Base-by-base conservation (phyloP, 37 sponge, comb jelly and placozoan genomes). In the Agelas oroides region DNA sequence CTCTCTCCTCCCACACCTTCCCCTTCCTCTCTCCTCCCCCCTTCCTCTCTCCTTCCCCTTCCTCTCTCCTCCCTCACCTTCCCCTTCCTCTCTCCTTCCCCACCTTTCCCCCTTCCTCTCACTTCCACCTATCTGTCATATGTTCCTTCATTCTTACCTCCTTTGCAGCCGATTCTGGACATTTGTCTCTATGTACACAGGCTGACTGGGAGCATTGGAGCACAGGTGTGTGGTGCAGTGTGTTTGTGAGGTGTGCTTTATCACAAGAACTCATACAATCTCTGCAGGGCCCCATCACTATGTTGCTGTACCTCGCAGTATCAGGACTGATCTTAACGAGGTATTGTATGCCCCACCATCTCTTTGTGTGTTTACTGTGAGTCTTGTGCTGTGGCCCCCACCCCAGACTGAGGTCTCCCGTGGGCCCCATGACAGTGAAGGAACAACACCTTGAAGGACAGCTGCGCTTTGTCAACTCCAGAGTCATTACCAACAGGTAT, bases 371-470 rank as follows among this genome's bases (percentile, higher is more conserved):
- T 46, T 3, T 46, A 8, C 46, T 46, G 8, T 3, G 3, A 46
- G 3, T 16, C 30, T 57, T 0, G 32, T 58, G 13, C n/a, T 59
- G 37, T 82, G 24, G 31, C 34, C 24, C 17, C 33, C 63, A 5
- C 33, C 67, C 0, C 39, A 90, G 96, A 25, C 40, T 96, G 52
- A 77, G 96, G 40, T 60, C 90, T 59, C 96, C 96, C 1, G 86
- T 95, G 39, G 94, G 96, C 0, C 73, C 81, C 23, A 93, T 97
- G 94, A 97, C 97, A 41, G 94, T 85, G 13, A 87, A 85, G 55
- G 97, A 97, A 40, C 97, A 97, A 66, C 91, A 90, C 57, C 73
- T 97, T 66, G 97, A 97, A 70, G 97, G 97, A 55, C 73, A 92
- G 53, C 70, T 95, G 59, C 69, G 97, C n/a, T 97, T 66, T 73